Base-by-base conservation (phyloP, 2,113 vertebrate species). In the Natator depressus region DNA sequence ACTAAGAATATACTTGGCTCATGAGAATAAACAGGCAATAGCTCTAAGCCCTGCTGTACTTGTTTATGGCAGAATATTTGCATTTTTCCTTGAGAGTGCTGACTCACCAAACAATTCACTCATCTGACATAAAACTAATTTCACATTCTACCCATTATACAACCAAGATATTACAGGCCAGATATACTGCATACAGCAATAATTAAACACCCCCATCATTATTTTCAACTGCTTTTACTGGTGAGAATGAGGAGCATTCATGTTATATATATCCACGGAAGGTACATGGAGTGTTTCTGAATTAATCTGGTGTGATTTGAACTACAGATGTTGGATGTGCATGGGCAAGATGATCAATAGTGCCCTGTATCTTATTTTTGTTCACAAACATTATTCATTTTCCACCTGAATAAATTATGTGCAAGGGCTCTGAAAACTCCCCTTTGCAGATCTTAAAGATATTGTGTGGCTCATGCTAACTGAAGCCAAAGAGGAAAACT, bases 391-490 rank as follows among this genome's bases (percentile, higher is more conserved):
- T 62, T 59, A 29, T 35, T 96, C 38, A 92, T 91, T 93, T 88
- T 5, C 29, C 55, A 57, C 57, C 22, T 62, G n/a, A 65, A 88
- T 90, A 49, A 55, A 86, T 94, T 94, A 81, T 31, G 42, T 87
- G 50, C 78, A 91, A 91, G 54, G 59, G 51, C 55, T 96, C 90
- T 84, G 80, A 95, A 93, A 91, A 62, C 10, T 84, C 22, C 46
- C 20, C 82, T 93, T 94, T 84, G 80, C n/a, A 87, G 53, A 92
- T 91, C 80, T 91, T 94, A 91, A 65, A 88, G 59, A 50, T 94
- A 42, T 59, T 95, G 46, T 46, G 35, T 84, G 24, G 14, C 55
- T 94, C 35, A 8, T 72, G 29, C 80, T 92, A 92, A 84, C 12
- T 55, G 62, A 92, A 88, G 35, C 46, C 85, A 89, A 94, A 93